Conservation (phyloP, 2,113 vertebrate genomes). For the Zosterops japonicus region DNA sequence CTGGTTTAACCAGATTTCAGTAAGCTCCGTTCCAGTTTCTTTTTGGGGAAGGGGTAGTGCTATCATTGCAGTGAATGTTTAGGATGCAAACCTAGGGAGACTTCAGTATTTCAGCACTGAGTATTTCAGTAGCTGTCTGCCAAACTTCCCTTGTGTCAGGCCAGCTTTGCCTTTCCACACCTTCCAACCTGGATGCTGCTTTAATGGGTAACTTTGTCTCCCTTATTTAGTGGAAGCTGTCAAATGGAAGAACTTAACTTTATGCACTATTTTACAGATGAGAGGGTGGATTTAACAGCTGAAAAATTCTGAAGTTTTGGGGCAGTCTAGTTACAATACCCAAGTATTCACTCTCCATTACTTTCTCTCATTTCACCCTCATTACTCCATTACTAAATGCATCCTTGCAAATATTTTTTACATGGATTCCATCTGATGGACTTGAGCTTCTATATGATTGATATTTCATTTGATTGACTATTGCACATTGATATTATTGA, state of each 20-base stretch:
- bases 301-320: not conserved
- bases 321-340: fast-evolving
- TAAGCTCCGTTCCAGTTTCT: not conserved
- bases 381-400: not conserved
- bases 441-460: not conserved
- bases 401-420: fast-evolving
- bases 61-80: not conserved
- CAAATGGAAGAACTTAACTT: not conserved
- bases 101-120: not conserved
- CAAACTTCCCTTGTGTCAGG: not conserved
- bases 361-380: not conserved
- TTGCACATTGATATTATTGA: not conserved
- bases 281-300: not conserved
- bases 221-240: not conserved
- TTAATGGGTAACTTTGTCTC: not conserved
- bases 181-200: not conserved
- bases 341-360: not conserved
- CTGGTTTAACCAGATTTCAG: not conserved
- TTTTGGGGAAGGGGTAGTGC: not conserved
- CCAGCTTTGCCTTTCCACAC: not conserved
- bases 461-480: not conserved
- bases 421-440: not conserved
- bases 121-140: not conserved
- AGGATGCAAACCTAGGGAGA: not conserved
- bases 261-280: not conserved